Base-by-base conservation (phyloP, 2,888 invertebrate genomes). In the Sabatieria punctata region DNA sequence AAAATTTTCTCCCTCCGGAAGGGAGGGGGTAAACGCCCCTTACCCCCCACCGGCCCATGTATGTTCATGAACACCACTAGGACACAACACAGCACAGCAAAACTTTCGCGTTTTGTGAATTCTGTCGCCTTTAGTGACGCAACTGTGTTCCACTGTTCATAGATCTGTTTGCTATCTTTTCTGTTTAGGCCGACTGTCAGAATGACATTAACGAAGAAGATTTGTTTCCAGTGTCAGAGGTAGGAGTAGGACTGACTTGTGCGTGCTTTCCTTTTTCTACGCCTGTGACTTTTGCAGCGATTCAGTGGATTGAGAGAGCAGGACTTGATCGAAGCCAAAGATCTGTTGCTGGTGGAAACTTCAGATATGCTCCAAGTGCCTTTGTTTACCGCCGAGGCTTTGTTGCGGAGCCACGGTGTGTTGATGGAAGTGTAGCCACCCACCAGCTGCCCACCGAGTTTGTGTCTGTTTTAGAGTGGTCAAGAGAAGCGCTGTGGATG, bases 311-410 rank as follows among this genome's bases (percentile, higher is more conserved):
- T 78, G 47, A 65, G 77, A 46, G 75, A 77, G 49, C 77, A 78
- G 63, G 78, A 78, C 59, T 66, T 78, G 30, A 77, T 78, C 59
- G 78, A 78, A 63, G 77, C 77, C 30, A 78, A 78, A 64, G 78
- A 78, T 60, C 75, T 77, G 58, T 67, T 78, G 44, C 65, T 78
- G 30, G 77, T 78, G 23, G 78, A 78, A 63, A 78, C 78, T 2
- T 76, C 78, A 4, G 78, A 78, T 64, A 78, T 78, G 78, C 68
- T 78, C 39, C 75, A 77, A 61, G 74, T 78, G 43, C 77, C 78
- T 2, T 68, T 78, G 38, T 78, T 78, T 61, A 77, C 78, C 45
- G 78, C 78, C 26, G 78, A 78, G 65, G 78, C 77, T 26, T 65
- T 78, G 41, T 69, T 78, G 23, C 63, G 78, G 52, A 75, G 77